These are phyloP conservation scores for Porites rus DNA, from an alignment of 92 coral and sea anemone species.

Conservation along the genomic window DNA sequence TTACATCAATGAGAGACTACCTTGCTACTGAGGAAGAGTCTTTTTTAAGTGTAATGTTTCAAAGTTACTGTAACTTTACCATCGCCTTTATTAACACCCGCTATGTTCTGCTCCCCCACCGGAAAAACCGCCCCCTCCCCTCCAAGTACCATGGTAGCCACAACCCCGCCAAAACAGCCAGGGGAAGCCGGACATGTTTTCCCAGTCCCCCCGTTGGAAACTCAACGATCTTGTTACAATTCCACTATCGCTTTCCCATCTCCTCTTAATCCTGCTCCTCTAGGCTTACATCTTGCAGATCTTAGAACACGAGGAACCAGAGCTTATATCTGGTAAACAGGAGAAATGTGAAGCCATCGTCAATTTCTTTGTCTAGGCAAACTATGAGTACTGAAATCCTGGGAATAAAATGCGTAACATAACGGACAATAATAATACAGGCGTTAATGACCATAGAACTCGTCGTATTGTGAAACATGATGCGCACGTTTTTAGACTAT, in stretches of 20 bases:
- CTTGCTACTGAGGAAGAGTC: slow-evolving; percentile 87
- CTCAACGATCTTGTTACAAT: slow-evolving; percentile 1
- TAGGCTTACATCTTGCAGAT: neutral
- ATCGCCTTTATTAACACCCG: slow-evolving; percentile 10
- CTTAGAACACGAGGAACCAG: slow-evolving; percentile 82
- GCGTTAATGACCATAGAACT: neutral
- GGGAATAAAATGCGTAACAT: no score
- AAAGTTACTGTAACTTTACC: slow-evolving; percentile 19
- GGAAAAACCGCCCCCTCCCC: slow-evolving; percentile 62
- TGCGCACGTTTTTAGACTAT: no score
- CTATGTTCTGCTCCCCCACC: slow-evolving; percentile 36
- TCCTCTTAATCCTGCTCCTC: slow-evolving; percentile 60
- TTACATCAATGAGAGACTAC: neutral
- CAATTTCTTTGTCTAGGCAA: slow-evolving; percentile 72
- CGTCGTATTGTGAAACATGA: neutral
- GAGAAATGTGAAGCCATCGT: slow-evolving; percentile 87
- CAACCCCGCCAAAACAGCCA: slow-evolving; percentile 73
- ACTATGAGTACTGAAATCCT: neutral
- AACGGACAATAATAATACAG: neutral
- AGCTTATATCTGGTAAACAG: slow-evolving; percentile 80
- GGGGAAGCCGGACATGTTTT: slow-evolving; percentile 19
- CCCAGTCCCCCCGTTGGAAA: slow-evolving; percentile 67
- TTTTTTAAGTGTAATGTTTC: neutral
- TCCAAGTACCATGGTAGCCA: neutral
- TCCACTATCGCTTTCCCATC: slow-evolving; percentile 36